Conservation (phyloP, 2,797 vertebrate species). For the Delichon dasypus region DNA sequence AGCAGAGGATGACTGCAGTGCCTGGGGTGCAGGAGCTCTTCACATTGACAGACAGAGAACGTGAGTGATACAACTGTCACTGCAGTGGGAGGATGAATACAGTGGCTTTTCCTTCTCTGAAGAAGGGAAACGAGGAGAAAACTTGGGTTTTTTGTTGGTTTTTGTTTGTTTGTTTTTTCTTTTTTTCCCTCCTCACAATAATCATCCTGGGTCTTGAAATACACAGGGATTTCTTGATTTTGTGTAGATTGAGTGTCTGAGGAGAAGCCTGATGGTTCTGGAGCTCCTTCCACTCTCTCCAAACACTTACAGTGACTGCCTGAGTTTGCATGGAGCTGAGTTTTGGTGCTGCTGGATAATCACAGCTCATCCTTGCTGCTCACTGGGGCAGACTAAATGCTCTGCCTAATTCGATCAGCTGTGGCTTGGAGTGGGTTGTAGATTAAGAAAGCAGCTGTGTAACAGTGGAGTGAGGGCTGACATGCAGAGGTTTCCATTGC, state of each 20-base stretch:
- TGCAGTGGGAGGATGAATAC: neutral
- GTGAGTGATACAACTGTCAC: neutral
- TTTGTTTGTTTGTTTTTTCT: no score
- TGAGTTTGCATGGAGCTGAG: neutral
- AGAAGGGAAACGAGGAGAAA: neutral
- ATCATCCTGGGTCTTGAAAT: neutral
- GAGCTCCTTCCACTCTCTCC: neutral
- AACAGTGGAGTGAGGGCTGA: neutral
- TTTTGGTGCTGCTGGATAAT: neutral
- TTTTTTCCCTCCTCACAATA: fast-evolving
- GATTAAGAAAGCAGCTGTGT: neutral
- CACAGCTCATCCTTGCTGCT: neutral
- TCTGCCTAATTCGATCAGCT: neutral
- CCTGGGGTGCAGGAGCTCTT: neutral
- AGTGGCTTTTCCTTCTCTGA: neutral
- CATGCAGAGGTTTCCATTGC: neutral
- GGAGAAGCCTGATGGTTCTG: neutral
- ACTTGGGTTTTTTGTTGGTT: no score
- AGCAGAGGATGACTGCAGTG: neutral
- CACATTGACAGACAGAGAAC: neutral
- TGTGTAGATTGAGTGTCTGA: neutral
- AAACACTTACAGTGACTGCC: neutral
- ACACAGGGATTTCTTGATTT: neutral
- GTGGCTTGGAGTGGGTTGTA: neutral
- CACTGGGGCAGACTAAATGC: neutral